Evolutionary conservation across 2,113 vertebrate genomes (phyloP).

Genomic region (Cyprinodon variegatus): DNA sequence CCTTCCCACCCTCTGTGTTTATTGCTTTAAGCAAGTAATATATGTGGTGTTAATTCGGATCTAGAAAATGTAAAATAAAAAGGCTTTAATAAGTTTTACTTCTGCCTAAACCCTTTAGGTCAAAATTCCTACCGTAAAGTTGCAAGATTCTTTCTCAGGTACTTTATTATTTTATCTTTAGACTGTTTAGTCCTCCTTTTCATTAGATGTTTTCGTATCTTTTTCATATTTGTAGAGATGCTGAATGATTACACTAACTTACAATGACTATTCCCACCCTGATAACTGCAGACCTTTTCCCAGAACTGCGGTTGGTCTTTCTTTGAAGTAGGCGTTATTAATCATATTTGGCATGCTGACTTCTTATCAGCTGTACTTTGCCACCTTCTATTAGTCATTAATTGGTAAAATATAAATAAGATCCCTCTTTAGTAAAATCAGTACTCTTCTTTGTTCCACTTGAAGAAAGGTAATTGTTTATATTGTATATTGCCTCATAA

Average conservation of each 20-base stretch:
- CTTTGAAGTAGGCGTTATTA: constrained; percentile 18
- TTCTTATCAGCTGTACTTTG: constrained; percentile 80
- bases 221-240: neutral
- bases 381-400: constrained; percentile 67
- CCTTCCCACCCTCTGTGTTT: too few species aligned
- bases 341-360: constrained; percentile 14
- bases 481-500: too few species aligned
- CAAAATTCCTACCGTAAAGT: neutral
- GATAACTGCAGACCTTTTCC: neutral
- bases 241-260: neutral
- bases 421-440: neutral
- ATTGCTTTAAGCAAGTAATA: too few species aligned
- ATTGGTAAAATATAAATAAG: constrained; percentile 71
- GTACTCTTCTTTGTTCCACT: constrained; percentile 27
- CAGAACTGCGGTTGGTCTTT: neutral
- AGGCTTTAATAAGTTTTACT: too few species aligned
- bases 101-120: too few species aligned
- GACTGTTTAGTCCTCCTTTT: neutral
- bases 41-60: too few species aligned
- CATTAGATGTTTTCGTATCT: too few species aligned
- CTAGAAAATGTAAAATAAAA: too few species aligned
- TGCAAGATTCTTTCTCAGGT: neutral
- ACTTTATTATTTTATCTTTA: neutral
- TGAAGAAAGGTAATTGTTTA: constrained; percentile 64
- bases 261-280: neutral